phyloP scores from a whole-genome alignment of 2,888 invertebrate species.

The Hemistola chrysoprasaria region DNA sequence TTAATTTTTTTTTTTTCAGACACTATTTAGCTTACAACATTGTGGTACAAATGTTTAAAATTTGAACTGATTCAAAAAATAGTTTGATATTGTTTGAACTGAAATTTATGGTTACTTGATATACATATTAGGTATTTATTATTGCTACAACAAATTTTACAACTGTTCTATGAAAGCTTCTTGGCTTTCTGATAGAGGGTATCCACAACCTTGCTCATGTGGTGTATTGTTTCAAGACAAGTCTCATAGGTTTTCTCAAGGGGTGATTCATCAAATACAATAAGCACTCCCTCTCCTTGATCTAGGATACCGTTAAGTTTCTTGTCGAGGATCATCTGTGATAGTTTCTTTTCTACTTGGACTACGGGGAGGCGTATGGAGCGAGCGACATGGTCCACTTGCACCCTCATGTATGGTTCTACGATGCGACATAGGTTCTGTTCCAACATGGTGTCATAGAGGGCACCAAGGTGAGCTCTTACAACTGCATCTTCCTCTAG shows the following conservation, averaged over 20 bases:
- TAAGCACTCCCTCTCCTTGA: slow-evolving; percentile 98
- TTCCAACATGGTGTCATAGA: slow-evolving; percentile 99
- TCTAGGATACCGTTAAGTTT: slow-evolving; percentile 98
- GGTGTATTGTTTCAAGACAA: slow-evolving; percentile 98
- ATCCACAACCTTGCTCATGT: slow-evolving; percentile 99
- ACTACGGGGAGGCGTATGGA: slow-evolving; percentile 93
- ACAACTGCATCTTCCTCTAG: slow-evolving; percentile 98
- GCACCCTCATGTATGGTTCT: slow-evolving; percentile 98
- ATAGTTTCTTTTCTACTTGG: slow-evolving; percentile 98
- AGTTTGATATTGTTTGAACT: slow-evolving; percentile 63
- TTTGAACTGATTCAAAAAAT: slow-evolving; percentile 69
- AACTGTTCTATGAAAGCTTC: slow-evolving; percentile 90
- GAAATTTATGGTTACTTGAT: slow-evolving; percentile 73
- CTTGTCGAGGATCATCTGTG: slow-evolving; percentile 99
- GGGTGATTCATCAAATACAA: slow-evolving; percentile 97
- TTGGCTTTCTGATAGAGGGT: slow-evolving; percentile 99
- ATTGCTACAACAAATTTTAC: slow-evolving; percentile 75
- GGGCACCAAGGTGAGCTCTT: slow-evolving; percentile 96
- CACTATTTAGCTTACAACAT: slow-evolving; percentile 50
- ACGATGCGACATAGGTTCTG: slow-evolving; percentile 99
- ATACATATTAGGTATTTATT: slow-evolving; percentile 63
- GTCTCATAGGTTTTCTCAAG: slow-evolving; percentile 99
- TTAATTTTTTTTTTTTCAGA: slow-evolving; percentile 38
- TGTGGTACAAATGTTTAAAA: slow-evolving; percentile 55
- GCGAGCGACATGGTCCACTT: slow-evolving; percentile 95